Base-by-base conservation (phyloP, 2,113 vertebrate species). In the Pelvicachromis taeniatus region DNA sequence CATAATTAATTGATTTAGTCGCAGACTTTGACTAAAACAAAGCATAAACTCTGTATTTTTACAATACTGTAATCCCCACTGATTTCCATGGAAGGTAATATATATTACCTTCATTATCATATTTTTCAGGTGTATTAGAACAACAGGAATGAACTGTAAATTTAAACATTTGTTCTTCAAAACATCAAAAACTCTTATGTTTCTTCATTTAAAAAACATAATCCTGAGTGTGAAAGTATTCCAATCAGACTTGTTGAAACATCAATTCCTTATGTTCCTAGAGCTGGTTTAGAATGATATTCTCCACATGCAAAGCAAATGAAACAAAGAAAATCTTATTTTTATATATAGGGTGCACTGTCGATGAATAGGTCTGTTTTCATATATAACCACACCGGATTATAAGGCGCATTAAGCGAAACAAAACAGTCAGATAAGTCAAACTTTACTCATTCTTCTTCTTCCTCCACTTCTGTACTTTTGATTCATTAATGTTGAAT, bases 81-180 rank as follows among this genome's bases (percentile, higher is more conserved):
- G 38, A 85, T 65, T 79, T 86, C 16, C 65, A 81, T 85, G 38
- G 33, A 77, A 78, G 80, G 53, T 86, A 89, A 88, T 88, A 79
- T 83, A 54, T n/a, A 77, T 65, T 26, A 26, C 26, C 52, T 21
- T 85, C 53, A 55, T 88, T 80, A 73, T 56, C 78, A 48, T 88
- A 40, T 1, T 65, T 40, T 29, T 14, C 58, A 89, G 81, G 55
- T 40, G n/a, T 63, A 80, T 80, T 80, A 59, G 11, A 89, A 53
- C 48, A 75, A 29, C 40, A 40, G 65, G 82, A 29, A 73, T 23
- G 58, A 61, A 35, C 80, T 35, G 17, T 19, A 58, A 84, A 54
- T 80, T 81, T 84, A 78, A 70, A 45, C 80, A 82, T 19, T 21
- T 85, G 83, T 68, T 87, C 40, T 70, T 90, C 61, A 83, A 82